Conservation (phyloP, 2,797 vertebrate genomes). For the Atherinosoma microstoma region DNA sequence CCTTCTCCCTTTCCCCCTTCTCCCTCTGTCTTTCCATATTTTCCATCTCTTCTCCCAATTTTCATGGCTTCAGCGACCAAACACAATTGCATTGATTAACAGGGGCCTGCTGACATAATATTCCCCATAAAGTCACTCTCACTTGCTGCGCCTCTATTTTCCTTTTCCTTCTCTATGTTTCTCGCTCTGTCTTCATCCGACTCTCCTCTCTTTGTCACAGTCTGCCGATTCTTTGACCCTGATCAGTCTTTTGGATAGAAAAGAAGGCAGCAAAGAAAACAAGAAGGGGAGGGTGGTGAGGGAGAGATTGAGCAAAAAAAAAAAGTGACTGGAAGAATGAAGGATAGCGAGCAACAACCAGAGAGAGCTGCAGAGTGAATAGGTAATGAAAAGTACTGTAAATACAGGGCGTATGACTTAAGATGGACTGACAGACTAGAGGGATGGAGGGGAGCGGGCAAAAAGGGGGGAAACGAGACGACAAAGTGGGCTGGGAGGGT, state of each 20-base stretch:
- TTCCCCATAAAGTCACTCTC: conserved; percentile 66
- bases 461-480: conserved; percentile 43
- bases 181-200: conserved; percentile 48
- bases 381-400: conserved; percentile 33
- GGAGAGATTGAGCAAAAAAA: conserved; percentile 4
- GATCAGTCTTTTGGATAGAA: conserved; percentile 70
- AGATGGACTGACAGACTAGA: conserved; percentile 29
- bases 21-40: conserved; percentile 66
- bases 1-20: conserved; percentile 61
- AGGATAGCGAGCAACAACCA: conserved; percentile 35
- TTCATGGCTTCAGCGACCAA: conserved; percentile 77
- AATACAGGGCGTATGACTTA: conserved; percentile 27
- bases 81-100: conserved; percentile 82
- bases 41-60: conserved; percentile 70
- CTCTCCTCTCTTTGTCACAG: conserved; percentile 57
- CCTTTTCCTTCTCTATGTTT: conserved; percentile 41
- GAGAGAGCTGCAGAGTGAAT: conserved; percentile 36
- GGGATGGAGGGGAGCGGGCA: conserved; percentile 26
- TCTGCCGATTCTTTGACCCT: conserved; percentile 77
- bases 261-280: conserved; percentile 38
- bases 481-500: conserved; percentile 29
- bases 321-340: conserved; percentile 52
- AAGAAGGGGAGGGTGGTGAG: background rate
- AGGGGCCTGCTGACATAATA: conserved; percentile 74
- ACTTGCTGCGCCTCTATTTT: conserved; percentile 32